Conservation (phyloP, 1,140 invertebrate species). For the Dendrolimus kikuchii region DNA sequence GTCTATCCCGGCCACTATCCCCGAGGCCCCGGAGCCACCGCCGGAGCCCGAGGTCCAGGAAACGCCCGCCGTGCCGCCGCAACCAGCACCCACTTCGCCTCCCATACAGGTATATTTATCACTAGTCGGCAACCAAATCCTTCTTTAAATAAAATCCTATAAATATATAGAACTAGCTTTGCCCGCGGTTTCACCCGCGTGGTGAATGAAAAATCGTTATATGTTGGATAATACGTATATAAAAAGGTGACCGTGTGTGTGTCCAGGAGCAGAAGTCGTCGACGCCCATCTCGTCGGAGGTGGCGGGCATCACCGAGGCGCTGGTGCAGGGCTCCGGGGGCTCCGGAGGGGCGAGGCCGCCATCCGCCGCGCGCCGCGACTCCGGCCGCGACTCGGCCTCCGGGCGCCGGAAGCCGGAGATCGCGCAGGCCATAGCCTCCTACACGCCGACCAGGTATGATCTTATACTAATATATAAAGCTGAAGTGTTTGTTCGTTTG, state of each 20-base stretch:
- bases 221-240: no score
- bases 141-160: neutral
- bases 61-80: neutral
- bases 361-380: conserved; percentile 39
- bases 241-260: no score
- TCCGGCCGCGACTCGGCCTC: conserved; percentile 57
- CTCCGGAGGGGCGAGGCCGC: conserved; percentile 22
- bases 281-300: conserved; percentile 56
- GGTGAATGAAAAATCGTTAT: no score
- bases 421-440: conserved; percentile 60
- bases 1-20: conserved; percentile 33
- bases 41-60: neutral
- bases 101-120: conserved; percentile 14
- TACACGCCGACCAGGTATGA: conserved; percentile 58
- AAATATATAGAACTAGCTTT: no score
- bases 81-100: conserved; percentile 6
- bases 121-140: neutral
- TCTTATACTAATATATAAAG: no score
- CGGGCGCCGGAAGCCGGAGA: conserved; percentile 45
- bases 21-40: conserved; percentile 31
- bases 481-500: no score
- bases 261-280: conserved; percentile 58
- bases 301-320: conserved; percentile 53
- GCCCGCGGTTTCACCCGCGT: no score
- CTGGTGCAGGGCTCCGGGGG: conserved; percentile 11